Evolutionary conservation across 2,888 invertebrate genomes (phyloP).

Genomic region (Drosophila anceps): DNA sequence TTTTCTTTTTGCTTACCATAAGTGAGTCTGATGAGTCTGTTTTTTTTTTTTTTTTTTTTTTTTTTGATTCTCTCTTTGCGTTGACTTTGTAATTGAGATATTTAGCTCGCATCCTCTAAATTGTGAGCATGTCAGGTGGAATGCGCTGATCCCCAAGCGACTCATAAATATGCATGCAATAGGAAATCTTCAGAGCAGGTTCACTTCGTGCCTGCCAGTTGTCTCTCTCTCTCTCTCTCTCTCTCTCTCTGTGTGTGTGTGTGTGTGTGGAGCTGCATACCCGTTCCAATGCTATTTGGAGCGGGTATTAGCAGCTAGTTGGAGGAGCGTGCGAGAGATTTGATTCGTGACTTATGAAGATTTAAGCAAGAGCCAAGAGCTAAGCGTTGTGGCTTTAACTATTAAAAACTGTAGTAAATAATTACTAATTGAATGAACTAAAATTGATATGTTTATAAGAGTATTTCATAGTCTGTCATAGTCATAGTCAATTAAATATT

Average conservation of each 20-base stretch:
- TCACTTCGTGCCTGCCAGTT: slow-evolving; percentile 49
- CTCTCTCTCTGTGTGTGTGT: not conserved
- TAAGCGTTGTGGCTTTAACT: no score
- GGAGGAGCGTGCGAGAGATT: not conserved
- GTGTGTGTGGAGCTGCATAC: slow-evolving; percentile 16
- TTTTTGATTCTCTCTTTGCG: not conserved
- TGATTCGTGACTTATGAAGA: no score
- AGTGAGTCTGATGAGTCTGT: not conserved
- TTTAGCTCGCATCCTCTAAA: slow-evolving; percentile 52
- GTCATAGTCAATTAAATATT: no score
- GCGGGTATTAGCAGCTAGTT: slow-evolving; percentile 19
- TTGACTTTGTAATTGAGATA: slow-evolving; percentile 49
- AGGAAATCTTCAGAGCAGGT: slow-evolving; percentile 57
- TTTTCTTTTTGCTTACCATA: not conserved
- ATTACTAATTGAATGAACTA: no score
- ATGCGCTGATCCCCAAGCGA: slow-evolving; percentile 54
- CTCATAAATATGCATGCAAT: slow-evolving; percentile 70
- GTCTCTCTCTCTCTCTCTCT: not conserved
- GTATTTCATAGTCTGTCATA: no score
- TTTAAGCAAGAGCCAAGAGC: no score
- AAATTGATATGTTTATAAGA: no score
- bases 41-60: no score
- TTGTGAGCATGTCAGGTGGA: slow-evolving; percentile 52
- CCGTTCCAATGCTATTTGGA: not conserved
- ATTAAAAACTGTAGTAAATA: no score